Evolutionary conservation across 2,797 vertebrate genomes (phyloP).

Genomic region (Chaetodon trifasciatus): DNA sequence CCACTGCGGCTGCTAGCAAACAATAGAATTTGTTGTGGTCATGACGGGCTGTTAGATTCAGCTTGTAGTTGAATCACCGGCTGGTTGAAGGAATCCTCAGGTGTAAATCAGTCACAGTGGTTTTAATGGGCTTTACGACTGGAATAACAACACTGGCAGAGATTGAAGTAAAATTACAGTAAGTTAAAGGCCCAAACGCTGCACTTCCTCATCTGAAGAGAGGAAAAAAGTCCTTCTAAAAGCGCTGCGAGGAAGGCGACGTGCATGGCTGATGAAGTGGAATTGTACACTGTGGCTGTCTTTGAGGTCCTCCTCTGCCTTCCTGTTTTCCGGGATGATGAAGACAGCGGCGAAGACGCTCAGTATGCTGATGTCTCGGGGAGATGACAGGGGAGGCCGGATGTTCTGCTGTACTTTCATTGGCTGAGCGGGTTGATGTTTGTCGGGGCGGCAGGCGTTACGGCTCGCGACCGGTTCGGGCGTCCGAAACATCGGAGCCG

Average conservation of each 20-base stretch:
- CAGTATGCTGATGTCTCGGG: slow-evolving; percentile 42
- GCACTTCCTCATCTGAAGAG: neutral
- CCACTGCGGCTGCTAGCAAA: neutral
- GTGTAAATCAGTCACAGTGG: neutral
- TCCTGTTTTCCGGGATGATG: slow-evolving; percentile 39
- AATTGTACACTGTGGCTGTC: slow-evolving; percentile 24
- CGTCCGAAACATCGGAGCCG: neutral
- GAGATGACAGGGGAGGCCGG: slow-evolving; percentile 46
- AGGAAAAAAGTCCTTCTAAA: neutral
- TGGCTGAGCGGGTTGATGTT: slow-evolving; percentile 58
- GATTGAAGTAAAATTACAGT: neutral
- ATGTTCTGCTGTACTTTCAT: slow-evolving; percentile 46
- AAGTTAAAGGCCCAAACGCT: neutral
- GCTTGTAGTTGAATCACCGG: neutral
- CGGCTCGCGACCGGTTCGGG: slow-evolving; percentile 10
- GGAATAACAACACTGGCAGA: neutral
- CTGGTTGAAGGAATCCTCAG: neutral
- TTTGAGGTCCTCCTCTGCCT: slow-evolving; percentile 20
- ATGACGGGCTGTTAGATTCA: neutral
- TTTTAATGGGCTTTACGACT: slow-evolving; percentile 13
- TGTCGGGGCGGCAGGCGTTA: slow-evolving; percentile 32
- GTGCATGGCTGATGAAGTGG: slow-evolving; percentile 42
- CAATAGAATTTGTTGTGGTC: too few relatives aligned
- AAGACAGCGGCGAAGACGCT: slow-evolving; percentile 38
- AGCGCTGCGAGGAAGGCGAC: neutral